phyloP scores from a whole-genome alignment of 2,113 vertebrate genomes.

The Coracopsis vasa region DNA sequence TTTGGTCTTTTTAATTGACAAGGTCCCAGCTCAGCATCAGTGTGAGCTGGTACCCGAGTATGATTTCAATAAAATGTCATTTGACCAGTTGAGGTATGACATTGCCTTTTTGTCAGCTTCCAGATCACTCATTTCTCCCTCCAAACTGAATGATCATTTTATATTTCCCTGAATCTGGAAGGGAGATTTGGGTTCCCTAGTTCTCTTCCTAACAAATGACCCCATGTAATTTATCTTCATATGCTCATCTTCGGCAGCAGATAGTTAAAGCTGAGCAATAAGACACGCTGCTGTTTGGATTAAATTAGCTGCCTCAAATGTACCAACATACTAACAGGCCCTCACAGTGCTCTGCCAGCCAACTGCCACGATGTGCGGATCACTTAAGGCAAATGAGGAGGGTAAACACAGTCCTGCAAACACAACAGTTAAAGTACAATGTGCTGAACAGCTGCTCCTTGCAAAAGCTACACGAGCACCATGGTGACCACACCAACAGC shows the following conservation, averaged over 20 bases:
- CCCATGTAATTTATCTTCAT: not conserved
- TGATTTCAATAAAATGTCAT: not conserved
- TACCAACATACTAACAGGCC: not conserved
- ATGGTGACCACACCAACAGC: conserved; percentile 64
- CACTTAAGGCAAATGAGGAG: conserved; percentile 55
- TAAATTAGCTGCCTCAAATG: conserved; percentile 21
- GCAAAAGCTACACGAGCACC: conserved; percentile 62
- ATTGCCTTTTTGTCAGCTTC: not conserved
- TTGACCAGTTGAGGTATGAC: not conserved
- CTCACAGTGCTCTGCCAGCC: not conserved
- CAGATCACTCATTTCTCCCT: not conserved
- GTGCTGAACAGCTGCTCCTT: conserved; percentile 71
- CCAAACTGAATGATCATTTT: not conserved
- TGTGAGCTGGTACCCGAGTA: not conserved
- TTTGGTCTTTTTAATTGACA: not conserved
- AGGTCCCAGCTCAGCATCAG: not conserved
- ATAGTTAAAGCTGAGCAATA: not conserved
- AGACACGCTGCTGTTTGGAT: not conserved
- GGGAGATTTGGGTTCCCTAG: not conserved
- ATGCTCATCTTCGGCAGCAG: not conserved
- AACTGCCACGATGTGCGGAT: not conserved
- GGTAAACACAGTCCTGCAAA: conserved; percentile 72
- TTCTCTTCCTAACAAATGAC: not conserved
- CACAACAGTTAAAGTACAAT: conserved; percentile 40
- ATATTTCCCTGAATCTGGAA: not conserved